These are phyloP conservation scores for Choristoneura fumiferana DNA, from an alignment of 1,140 invertebrate species.

Conservation along the genomic window DNA sequence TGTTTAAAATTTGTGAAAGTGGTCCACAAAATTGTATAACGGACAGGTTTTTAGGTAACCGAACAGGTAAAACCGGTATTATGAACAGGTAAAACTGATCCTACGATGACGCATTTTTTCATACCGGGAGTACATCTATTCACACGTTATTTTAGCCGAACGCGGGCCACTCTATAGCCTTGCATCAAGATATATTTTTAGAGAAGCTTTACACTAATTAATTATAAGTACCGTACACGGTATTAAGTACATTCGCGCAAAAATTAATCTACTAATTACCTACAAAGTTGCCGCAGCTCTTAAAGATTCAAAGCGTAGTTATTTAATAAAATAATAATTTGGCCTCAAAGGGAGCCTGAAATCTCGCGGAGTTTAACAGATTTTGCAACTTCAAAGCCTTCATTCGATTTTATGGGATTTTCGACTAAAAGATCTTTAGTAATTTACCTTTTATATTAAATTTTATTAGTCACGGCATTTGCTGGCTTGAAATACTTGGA, in stretches of 20 bases:
- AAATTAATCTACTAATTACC: constrained; percentile 13
- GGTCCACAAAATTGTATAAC: no score
- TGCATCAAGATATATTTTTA: neutral
- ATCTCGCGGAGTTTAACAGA: constrained; percentile 36
- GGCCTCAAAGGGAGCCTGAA: constrained; percentile 8
- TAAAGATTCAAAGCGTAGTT: constrained; percentile 4
- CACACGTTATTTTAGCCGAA: neutral
- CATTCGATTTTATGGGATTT: constrained; percentile 39
- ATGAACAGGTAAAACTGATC: no score
- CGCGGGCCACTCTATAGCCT: neutral
- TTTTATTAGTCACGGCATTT: constrained; percentile 5
- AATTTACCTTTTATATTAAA: constrained; percentile 25
- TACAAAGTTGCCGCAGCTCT: constrained; percentile 1
- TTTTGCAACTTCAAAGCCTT: constrained; percentile 43
- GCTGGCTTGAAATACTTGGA: neutral
- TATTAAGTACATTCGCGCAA: neutral
- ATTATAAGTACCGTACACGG: neutral
- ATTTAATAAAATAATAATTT: constrained; percentile 18
- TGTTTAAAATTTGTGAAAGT: no score
- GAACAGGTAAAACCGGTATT: no score
- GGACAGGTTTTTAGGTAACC: no score
- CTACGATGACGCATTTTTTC: no score
- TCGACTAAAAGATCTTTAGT: constrained; percentile 25
- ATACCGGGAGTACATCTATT: no score
- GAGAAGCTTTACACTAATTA: neutral